Evolutionary conservation across 1,140 invertebrate species (phyloP), one percentile per base, ranked within the genome.

Genomic region (Schlechtendalia chinensis): DNA sequence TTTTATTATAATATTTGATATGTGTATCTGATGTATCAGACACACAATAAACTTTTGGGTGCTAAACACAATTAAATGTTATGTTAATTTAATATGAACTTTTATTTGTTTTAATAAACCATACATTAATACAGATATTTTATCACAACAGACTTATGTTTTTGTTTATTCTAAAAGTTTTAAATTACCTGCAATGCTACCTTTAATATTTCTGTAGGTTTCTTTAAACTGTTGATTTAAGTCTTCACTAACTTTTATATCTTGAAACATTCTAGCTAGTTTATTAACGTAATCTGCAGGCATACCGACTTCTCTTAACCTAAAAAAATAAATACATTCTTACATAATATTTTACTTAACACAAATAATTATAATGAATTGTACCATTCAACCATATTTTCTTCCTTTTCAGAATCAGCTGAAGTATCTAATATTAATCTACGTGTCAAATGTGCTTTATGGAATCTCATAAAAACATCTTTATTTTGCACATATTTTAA

Each of bases 221-320:
- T 90, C 89, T 85, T 93, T 95, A 85, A 98, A 98, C 84, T 96
- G 94, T 84, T 91, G 91, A 88, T 99, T 99, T n/a, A 99, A 88
- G 89, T 98, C 97, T 87, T 98, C 96, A 84, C 96, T 98, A 19
- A 98, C 95, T 90, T 99, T 99, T 82, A 99, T 96, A 86, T 99
- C 98, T 89, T 99, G 96, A 86, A 96, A 96, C 95, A 98, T 98
- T 84, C 96, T 88, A 12, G 94, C 96, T 83, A 99, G 86, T 88
- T 99, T 98, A 88, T 98, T 98, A 12, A 99, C 96, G 89, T 97
- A 98, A 87, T 99, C 98, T 1, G 97, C 97, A 10, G 98, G 98
- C 97, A 99, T 99, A 24, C 98, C 98, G 45, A 98, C 95, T 88
- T 95, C 93, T 27, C 94, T 87, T 65, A 95, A 86, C 93, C 84